A percentile compares a stretch with the other conserved stretches of the same genome.
Conservation (phyloP, 1,140 invertebrate species). For the Ptiloglossa arizonensis region DNA sequence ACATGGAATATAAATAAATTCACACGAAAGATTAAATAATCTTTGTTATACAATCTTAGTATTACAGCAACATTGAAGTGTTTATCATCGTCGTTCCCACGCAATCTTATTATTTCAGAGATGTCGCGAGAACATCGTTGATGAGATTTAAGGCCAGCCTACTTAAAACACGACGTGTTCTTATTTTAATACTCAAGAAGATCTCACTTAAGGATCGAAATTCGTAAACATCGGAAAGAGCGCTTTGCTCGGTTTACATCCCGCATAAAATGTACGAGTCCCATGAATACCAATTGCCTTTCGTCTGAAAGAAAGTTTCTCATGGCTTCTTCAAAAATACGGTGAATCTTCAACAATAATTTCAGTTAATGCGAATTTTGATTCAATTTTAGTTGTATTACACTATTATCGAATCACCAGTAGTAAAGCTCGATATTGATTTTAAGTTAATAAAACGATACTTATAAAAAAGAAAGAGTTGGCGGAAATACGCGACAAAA, state of each 20-base stretch:
- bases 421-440: neutral
- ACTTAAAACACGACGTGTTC: neutral
- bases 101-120: neutral
- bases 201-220: conserved; percentile 27
- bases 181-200: conserved; percentile 1
- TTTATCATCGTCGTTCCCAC: neutral
- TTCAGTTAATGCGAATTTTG: no score
- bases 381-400: neutral
- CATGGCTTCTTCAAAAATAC: conserved; percentile 23
- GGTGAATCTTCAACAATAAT: neutral
- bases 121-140: neutral
- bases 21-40: conserved; percentile 8
- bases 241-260: conserved; percentile 44
- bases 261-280: conserved; percentile 40
- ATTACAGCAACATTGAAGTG: neutral
- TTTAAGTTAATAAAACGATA: no score
- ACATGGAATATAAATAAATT: neutral
- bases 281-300: conserved; percentile 56
- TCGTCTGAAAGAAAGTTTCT: conserved; percentile 56
- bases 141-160: neutral
- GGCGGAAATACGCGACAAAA: neutral
- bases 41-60: neutral
- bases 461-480: neutral
- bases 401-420: neutral
- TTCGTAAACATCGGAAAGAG: conserved; percentile 27